These are phyloP conservation scores for Anastrepha ludens DNA, from an alignment of 1,140 invertebrate species.

Conservation along the genomic window DNA sequence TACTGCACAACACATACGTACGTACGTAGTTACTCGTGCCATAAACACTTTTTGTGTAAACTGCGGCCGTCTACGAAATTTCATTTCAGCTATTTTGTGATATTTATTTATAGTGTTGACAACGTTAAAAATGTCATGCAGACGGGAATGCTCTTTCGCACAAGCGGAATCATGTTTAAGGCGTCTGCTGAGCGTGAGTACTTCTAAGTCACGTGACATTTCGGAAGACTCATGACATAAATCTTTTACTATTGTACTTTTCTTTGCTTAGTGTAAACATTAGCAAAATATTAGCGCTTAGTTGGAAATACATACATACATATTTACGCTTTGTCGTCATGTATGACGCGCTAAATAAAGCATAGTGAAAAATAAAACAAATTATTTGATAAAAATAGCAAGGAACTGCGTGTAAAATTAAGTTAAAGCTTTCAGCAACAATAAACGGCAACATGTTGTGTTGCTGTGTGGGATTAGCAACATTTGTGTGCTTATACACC, in stretches of 20 bases:
- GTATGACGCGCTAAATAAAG: background rate
- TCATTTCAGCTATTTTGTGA: background rate
- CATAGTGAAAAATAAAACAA: background rate
- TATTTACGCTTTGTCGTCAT: background rate
- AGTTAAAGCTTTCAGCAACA: background rate
- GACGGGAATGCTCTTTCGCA: background rate
- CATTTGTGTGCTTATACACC: background rate
- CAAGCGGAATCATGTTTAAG: background rate
- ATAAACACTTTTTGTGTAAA: no score
- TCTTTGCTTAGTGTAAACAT: background rate
- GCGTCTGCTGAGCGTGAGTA: background rate
- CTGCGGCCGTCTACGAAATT: background rate
- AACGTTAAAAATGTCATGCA: background rate
- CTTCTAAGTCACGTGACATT: background rate
- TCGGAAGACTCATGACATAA: background rate
- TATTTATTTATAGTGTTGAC: constrained; percentile 14
- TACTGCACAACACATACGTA: no score
- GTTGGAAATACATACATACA: background rate
- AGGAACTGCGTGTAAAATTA: background rate
- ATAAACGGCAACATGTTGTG: background rate
- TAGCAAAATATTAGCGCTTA: background rate
- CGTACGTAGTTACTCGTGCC: no score
- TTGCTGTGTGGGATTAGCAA: background rate
- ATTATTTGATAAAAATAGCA: background rate
- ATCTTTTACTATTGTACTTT: background rate